Conservation (phyloP, 53 echinoderm and acorn worm species). For the Antedon mediterranea region DNA sequence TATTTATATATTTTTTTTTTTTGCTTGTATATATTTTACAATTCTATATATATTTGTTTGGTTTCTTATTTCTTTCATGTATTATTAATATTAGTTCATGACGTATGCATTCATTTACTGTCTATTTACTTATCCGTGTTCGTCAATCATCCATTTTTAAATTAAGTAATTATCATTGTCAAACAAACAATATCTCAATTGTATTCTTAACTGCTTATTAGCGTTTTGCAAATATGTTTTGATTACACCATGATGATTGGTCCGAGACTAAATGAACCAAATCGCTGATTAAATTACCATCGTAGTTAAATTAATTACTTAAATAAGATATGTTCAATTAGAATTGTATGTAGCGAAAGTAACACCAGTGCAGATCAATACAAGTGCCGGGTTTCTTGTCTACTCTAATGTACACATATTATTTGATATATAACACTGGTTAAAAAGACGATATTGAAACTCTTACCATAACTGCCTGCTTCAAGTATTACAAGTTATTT, state of each 20-base stretch:
- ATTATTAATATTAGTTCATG: too few relatives aligned
- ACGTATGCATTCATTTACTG: too few relatives aligned
- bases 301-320: background rate
- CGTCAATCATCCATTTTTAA: too few relatives aligned
- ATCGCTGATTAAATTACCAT: background rate
- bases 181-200: too few relatives aligned
- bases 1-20: too few relatives aligned
- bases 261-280: background rate
- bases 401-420: background rate
- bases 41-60: too few relatives aligned
- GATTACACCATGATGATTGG: background rate
- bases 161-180: too few relatives aligned
- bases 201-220: background rate
- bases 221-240: background rate
- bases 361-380: background rate
- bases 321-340: background rate
- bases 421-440: background rate
- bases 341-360: background rate
- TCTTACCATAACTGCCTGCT: background rate
- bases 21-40: too few relatives aligned
- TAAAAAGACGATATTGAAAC: background rate
- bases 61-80: too few relatives aligned
- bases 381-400: background rate
- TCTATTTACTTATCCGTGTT: too few relatives aligned
- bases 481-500: background rate